Evolutionary conservation across 2,888 invertebrate species (phyloP), one percentile per base, ranked within the genome.

Genomic region (Augochlorella aurata): DNA sequence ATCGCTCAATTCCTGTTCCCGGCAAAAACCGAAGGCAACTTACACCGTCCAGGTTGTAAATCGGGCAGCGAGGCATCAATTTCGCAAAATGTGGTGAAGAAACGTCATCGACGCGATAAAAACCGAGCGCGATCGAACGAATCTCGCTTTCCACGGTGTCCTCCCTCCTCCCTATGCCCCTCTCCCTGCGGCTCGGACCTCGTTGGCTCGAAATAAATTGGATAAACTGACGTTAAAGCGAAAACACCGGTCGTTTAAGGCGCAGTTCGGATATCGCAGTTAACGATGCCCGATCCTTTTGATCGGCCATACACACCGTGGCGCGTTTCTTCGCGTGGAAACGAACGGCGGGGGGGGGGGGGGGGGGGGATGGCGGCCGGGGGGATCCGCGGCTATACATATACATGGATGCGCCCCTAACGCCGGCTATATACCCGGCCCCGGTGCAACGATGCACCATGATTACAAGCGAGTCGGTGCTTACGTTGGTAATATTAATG

Each of bases 401-500:
- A 54, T 69, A 66, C 29, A 38, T 38, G 38, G 38, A 38, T 38
- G 68, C 61, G 71, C 66, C 82, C 76, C 63, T 63, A 63, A 63
- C 29, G 63, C 63, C 38, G 73, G 77, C 80, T 76, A 50, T 79
- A 83, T 65, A 65, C 65, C 65, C 54, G 77, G 81, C 70, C n/a
- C 81, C 83, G 86, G 83, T 86, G 87, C 88, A 87, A 87, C 86
- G 88, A 87, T 88, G 86, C 88, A 88, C 87, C 87, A 84, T 88
- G 88, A 88, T 88, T 88, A 88, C 88, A 88, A 88, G 88, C 88
- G 82, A 86, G 87, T 88, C 81, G 86, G 87, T 88, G 89, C 90
- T 90, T 89, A 88, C 88, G 86, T 90, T 87, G 89, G 86, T 90
- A 90, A 91, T 92, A 91, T 92, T 91, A 89, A 91, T 91, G 91